Base-by-base conservation (phyloP, 1,140 invertebrate genomes). In the Mycetomoellerius zeteki region DNA sequence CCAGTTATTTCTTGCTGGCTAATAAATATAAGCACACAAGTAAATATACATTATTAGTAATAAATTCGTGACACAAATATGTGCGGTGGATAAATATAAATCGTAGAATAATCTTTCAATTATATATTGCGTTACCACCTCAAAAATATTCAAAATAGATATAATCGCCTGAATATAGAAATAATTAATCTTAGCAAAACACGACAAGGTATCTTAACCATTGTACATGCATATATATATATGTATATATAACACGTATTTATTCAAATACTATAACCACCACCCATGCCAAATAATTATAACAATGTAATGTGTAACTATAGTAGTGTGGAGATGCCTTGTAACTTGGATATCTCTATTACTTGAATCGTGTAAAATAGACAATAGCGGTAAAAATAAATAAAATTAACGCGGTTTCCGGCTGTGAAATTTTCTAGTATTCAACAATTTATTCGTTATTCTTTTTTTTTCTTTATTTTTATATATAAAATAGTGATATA, bases 401-500 rank as follows among this genome's bases (percentile, higher is more conserved):
- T 82, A 85, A 84, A 85, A 89, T 85, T 90, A 89, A 84, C 64
- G 75, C 78, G 43, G 56, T 58, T 77, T 76, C 65, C 52, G 76
- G 33, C 85, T 85, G 65, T 72, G 12, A 89, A 87, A 86, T 89
- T 76, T 85, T 91, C 80, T 91, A 92, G 88, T 86, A 90, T 88
- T 87, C 89, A 93, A 93, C 89, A 91, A 78, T 94, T 92, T 92
- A 93, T 93, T 92, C 88, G 89, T 91, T 90, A 93, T 85, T 43
- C 56, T 27, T 56, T 82, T 84, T 86, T 91, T 92, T 78, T 76
- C 85, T 91, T 90, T 81, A 91, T 89, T 90, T 93, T 92, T 93
- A 93, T 94, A 89, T 91, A 92, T 93, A 94, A 93, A 92, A 94
- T 93, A 94, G 91, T 94, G 90, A 90, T 92, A 87, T 92, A 93